phyloP scores from a whole-genome alignment of 2,113 vertebrate species.

The Clarias magur region DNA sequence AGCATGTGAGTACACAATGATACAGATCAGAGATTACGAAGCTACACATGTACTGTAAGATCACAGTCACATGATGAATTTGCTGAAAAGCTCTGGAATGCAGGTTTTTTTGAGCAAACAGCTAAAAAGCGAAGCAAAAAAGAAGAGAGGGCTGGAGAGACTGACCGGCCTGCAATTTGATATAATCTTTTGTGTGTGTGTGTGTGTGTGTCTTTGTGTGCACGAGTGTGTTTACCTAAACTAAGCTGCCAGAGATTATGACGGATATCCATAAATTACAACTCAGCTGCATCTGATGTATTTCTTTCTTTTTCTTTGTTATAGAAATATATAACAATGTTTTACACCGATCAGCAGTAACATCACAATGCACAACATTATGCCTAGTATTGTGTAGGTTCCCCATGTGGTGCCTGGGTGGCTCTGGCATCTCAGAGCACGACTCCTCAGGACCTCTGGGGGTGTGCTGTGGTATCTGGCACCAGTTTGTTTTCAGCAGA shows the following conservation, averaged over 20 bases:
- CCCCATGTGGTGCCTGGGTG: too few species aligned
- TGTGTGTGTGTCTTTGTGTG: neutral
- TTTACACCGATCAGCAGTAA: too few species aligned
- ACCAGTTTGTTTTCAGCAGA: too few species aligned
- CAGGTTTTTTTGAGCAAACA: conserved; percentile 16
- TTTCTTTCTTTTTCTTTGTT: neutral
- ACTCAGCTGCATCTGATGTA: neutral
- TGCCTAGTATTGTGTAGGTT: too few species aligned
- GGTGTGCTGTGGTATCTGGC: too few species aligned
- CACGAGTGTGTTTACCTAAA: neutral
- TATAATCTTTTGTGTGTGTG: neutral
- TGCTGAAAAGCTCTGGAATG: conserved; percentile 38
- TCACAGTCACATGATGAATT: conserved; percentile 25
- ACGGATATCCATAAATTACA: neutral
- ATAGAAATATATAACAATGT: neutral
- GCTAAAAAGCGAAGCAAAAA: conserved; percentile 15
- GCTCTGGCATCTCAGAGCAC: too few species aligned
- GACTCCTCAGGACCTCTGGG: too few species aligned
- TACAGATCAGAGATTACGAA: neutral
- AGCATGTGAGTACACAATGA: neutral
- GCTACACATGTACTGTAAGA: conserved; percentile 3
- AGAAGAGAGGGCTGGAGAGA: neutral
- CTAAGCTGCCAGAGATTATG: neutral
- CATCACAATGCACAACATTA: too few species aligned
- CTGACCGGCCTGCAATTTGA: neutral